Percentiles rank a stretch among this genome's conserved stretches.
Evolutionary conservation across 2,797 vertebrate species (phyloP).

Genomic region (Pitangus sulphuratus): DNA sequence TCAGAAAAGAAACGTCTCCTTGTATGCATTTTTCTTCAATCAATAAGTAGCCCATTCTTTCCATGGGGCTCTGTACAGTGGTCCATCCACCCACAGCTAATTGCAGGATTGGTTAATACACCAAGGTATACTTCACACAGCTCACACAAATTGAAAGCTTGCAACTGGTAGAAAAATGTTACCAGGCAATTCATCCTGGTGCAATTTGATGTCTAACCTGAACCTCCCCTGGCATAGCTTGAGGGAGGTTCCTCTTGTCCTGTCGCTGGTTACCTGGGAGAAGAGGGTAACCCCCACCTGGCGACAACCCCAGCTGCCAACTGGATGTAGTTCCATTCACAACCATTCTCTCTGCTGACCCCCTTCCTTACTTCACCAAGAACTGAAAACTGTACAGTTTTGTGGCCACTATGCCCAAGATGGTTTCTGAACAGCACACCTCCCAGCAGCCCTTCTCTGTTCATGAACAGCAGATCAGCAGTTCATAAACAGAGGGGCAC

Average conservation of each 20-base stretch:
- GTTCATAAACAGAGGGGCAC: neutral
- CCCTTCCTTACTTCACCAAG: neutral
- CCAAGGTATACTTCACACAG: neutral
- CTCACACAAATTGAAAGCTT: neutral
- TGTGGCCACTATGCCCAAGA: neutral
- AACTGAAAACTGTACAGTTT: neutral
- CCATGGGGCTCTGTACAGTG: neutral
- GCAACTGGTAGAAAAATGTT: neutral
- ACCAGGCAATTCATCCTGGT: neutral
- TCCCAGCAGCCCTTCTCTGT: neutral
- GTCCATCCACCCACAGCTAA: neutral
- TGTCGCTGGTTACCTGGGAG: neutral
- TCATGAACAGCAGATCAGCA: neutral
- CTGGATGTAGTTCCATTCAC: neutral
- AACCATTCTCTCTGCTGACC: neutral
- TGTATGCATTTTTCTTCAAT: neutral
- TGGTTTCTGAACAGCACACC: neutral
- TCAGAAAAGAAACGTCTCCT: neutral
- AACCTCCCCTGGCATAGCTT: neutral
- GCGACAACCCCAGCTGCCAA: neutral
- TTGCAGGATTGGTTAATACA: neutral
- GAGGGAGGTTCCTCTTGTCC: neutral
- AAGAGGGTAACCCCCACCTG: fast-evolving
- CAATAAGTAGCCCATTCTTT: neutral
- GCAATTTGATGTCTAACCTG: neutral